Base-by-base conservation (phyloP, 1,140 invertebrate species). In the Papilio helenus region DNA sequence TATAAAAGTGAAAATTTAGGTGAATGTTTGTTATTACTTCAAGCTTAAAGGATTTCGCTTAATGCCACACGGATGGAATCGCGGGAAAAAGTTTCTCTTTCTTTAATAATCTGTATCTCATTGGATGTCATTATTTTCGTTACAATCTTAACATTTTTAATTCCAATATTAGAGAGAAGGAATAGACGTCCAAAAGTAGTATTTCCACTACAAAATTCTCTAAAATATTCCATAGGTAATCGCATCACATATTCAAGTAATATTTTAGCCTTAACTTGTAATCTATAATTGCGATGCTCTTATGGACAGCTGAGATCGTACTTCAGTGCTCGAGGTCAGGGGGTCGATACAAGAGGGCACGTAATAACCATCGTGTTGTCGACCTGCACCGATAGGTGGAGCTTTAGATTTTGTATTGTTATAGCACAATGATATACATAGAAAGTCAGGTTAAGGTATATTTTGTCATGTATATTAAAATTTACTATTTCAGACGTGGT, bases 231-330 rank as follows among this genome's bases (percentile, higher is more conserved):
- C 23, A 65, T 16, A 3, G 23, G 4, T 68, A 29, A 68, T 14
- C 61, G 61, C 61, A 65, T 65, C 55, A 23, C 14, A 68, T 34
- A 68, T 68, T 68, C 14, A 5, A 26, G 29, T 68, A 68, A 68
- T 68, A 68, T 68, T 68, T 12, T 29, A 29, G 26, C 58, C 58
- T 65, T 10, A 58, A 20, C 55, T 58, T 65, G 20, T 16, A 29
- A 14, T 65, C 23, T 68, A 68, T 68, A 68, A 68, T 68, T 68
- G 26, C 61, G 61, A 68, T 68, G 23, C 26, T 68, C 61, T 29
- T 68, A 68, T 49, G 46, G 73, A 76, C 73, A 76, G 73, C 72
- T 74, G 46, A 18, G 39, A 26, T 74, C 46, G 42, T 16, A 49
- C 46, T 76, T 34, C 61, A 68, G 61, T 14, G 23, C 26, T 10